phyloP scores from a whole-genome alignment of 2,888 invertebrate species.

The Elysia crispata region DNA sequence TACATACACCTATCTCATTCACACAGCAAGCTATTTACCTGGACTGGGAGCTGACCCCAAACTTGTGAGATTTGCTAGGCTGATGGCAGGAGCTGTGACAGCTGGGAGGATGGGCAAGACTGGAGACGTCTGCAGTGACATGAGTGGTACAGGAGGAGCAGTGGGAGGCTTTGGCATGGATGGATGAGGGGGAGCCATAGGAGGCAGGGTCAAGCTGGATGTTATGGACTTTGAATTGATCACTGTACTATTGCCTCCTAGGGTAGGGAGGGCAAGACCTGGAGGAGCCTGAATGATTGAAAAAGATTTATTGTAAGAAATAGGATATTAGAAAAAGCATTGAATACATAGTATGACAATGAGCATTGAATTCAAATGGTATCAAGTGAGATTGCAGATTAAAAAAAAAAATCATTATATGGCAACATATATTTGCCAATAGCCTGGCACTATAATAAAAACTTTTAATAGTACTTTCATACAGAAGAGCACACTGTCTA shows the following conservation, averaged over 20 bases:
- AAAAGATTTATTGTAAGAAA: not conserved
- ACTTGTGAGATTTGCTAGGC: slow-evolving; percentile 38
- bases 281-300: slow-evolving; percentile 64
- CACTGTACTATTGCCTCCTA: slow-evolving; percentile 56
- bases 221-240: slow-evolving; percentile 47
- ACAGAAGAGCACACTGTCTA: too few species aligned
- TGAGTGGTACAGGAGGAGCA: slow-evolving; percentile 48
- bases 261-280: slow-evolving; percentile 68
- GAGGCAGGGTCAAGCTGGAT: slow-evolving; percentile 48
- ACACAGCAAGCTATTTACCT: slow-evolving; percentile 17
- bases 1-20: too few species aligned
- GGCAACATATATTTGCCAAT: too few species aligned
- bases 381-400: too few species aligned
- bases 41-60: slow-evolving; percentile 31
- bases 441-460: too few species aligned
- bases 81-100: slow-evolving; percentile 46
- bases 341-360: too few species aligned
- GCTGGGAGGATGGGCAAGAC: slow-evolving; percentile 47
- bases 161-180: slow-evolving; percentile 49
- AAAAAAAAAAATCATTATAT: too few species aligned
- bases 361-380: too few species aligned
- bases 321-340: too few species aligned
- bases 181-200: slow-evolving; percentile 47
- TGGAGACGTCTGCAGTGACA: slow-evolving; percentile 48
- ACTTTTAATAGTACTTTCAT: too few species aligned